These are phyloP conservation scores for Andrena cerasifolii DNA, from an alignment of 1,140 invertebrate genomes.

Conservation along the genomic window DNA sequence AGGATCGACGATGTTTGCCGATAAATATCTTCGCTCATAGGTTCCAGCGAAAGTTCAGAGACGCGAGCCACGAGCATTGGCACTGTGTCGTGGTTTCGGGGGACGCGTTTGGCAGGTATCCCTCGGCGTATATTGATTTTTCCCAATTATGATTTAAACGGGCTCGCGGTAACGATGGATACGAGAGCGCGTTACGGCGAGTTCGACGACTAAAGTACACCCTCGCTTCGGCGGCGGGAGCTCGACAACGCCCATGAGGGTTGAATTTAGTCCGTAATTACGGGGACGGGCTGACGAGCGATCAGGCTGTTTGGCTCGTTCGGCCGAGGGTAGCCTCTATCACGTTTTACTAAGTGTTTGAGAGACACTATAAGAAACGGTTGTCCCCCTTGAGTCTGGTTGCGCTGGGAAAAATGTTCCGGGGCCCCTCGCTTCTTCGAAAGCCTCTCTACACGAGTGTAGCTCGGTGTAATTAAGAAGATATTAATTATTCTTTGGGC, in stretches of 20 bases:
- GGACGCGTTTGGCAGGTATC: background rate
- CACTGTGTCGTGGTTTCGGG: no score
- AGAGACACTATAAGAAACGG: conserved; percentile 2
- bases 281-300: conserved; percentile 44
- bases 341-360: conserved; percentile 14
- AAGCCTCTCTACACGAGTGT: no score
- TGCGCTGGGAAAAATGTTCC: background rate
- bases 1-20: no score
- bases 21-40: no score
- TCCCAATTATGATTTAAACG: conserved; percentile 56
- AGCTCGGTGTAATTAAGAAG: no score
- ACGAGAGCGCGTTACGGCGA: conserved; percentile 38
- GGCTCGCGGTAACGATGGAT: conserved; percentile 45
- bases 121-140: conserved; percentile 56
- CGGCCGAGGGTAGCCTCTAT: conserved; percentile 25
- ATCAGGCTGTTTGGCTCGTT: conserved; percentile 33
- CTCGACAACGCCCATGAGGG: conserved; percentile 55
- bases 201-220: conserved; percentile 59
- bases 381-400: conserved; percentile 20
- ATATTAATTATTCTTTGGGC: no score
- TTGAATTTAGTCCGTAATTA: conserved; percentile 67
- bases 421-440: no score
- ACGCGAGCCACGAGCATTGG: no score
- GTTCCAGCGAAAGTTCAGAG: no score
- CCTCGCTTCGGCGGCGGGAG: conserved; percentile 48